phyloP scores from a whole-genome alignment of 1,140 invertebrate genomes.

The Cecropterus lyciades region DNA sequence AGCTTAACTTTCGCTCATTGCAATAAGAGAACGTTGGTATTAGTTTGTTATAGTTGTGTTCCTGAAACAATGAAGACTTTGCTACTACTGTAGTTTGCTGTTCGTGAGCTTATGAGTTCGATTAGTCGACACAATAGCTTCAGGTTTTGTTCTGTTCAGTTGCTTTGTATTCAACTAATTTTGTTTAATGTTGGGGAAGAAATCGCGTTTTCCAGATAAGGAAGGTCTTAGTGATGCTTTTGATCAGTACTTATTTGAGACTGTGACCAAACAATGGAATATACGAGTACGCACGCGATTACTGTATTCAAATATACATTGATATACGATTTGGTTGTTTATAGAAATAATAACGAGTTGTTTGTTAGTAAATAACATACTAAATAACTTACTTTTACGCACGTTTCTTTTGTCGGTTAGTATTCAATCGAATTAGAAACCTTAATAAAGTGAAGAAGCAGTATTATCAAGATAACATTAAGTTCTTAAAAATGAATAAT shows the following conservation, averaged over 20 bases:
- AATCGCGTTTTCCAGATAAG: constrained; percentile 35
- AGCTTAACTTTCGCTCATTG: constrained; percentile 19
- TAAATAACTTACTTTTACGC: background rate
- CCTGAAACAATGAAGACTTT: constrained; percentile 17
- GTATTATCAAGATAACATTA: too few species aligned
- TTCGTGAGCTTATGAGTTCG: constrained; percentile 32
- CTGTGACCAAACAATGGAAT: constrained; percentile 30
- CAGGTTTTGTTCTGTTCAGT: constrained; percentile 35
- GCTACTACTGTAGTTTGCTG: constrained; percentile 22
- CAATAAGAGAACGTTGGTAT: constrained; percentile 25
- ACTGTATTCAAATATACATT: constrained; percentile 29
- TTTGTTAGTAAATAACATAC: constrained; percentile 18
- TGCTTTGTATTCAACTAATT: constrained; percentile 37
- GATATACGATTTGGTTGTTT: constrained; percentile 36
- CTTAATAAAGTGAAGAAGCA: too few species aligned
- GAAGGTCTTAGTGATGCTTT: constrained; percentile 28
- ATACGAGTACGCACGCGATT: constrained; percentile 23
- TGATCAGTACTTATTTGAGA: constrained; percentile 36
- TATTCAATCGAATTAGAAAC: too few species aligned
- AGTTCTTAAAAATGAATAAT: too few species aligned
- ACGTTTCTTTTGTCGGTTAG: background rate
- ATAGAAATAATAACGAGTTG: constrained; percentile 32
- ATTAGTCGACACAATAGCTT: constrained; percentile 38
- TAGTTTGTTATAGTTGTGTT: constrained; percentile 22
- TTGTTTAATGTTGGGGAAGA: constrained; percentile 25